A percentile compares a stretch with the other conserved stretches of the same genome.
These are phyloP conservation scores for Chrysemys picta DNA, from an alignment of 2,113 vertebrate genomes.

Conservation along the genomic window DNA sequence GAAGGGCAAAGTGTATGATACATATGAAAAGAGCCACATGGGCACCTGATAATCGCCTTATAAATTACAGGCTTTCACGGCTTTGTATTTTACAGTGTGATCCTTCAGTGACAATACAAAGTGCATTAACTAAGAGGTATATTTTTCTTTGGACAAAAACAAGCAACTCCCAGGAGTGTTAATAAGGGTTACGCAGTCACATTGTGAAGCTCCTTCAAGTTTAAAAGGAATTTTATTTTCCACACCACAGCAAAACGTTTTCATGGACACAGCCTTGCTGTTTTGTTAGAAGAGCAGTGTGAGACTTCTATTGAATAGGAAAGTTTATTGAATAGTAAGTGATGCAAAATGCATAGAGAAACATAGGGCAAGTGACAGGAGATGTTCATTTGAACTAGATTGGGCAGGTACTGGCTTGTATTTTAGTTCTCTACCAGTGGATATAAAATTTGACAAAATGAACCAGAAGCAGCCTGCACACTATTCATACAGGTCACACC, in stretches of 20 bases:
- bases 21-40: neutral
- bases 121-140: neutral
- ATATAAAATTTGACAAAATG: neutral
- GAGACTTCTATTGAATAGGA: constrained; percentile 12
- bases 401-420: neutral
- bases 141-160: neutral
- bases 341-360: neutral
- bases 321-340: neutral
- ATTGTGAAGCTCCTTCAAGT: neutral
- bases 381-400: neutral
- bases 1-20: neutral
- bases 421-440: constrained; percentile 12
- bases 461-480: neutral
- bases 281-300: neutral
- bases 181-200: neutral
- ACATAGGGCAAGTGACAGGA: constrained; percentile 4
- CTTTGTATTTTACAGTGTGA: neutral
- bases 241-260: neutral
- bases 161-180: neutral
- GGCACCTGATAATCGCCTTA: neutral
- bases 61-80: neutral
- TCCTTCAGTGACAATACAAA: neutral
- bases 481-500: neutral
- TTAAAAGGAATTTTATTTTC: neutral
- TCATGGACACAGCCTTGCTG: neutral